A percentile compares a stretch with the other conserved stretches of the same genome.
phyloP scores from a whole-genome alignment of 2,113 vertebrate species.

The Xiphophorus maculatus region DNA sequence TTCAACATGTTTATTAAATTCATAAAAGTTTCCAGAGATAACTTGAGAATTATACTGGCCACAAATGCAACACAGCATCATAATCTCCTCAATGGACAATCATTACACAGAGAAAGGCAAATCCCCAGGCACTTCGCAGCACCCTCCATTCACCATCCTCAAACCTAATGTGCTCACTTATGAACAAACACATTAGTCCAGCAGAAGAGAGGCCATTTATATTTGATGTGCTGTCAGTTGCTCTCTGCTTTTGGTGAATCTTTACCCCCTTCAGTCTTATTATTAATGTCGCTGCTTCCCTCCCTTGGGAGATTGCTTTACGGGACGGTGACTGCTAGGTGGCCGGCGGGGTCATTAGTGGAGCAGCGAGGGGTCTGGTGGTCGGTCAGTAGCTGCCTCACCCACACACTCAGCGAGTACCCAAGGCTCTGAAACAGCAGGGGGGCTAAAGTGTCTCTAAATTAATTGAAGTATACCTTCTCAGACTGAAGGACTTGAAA shows the following conservation, averaged over 20 bases:
- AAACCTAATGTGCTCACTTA: constrained; percentile 73
- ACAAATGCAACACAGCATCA: constrained; percentile 17
- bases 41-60: constrained; percentile 18
- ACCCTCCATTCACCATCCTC: constrained; percentile 20
- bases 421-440: constrained; percentile 55
- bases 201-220: constrained; percentile 63
- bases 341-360: constrained; percentile 68
- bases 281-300: constrained; percentile 44
- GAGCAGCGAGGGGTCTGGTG: constrained; percentile 65
- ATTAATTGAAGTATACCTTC: constrained; percentile 64
- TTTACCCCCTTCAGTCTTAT: constrained; percentile 61
- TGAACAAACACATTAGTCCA: constrained; percentile 79
- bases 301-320: constrained; percentile 54
- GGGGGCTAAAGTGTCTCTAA: constrained; percentile 50
- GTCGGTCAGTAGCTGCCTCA: constrained; percentile 67
- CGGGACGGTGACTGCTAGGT: constrained; percentile 46
- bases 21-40: constrained; percentile 24
- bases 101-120: constrained; percentile 47
- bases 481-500: constrained; percentile 70
- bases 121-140: constrained; percentile 64
- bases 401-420: constrained; percentile 57
- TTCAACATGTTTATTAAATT: constrained; percentile 8
- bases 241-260: constrained; percentile 47
- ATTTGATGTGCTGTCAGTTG: constrained; percentile 70
- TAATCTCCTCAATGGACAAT: constrained; percentile 38